These are phyloP conservation scores for Diplazon laetatorius DNA, from an alignment of 2,888 invertebrate species.

Conservation along the genomic window DNA sequence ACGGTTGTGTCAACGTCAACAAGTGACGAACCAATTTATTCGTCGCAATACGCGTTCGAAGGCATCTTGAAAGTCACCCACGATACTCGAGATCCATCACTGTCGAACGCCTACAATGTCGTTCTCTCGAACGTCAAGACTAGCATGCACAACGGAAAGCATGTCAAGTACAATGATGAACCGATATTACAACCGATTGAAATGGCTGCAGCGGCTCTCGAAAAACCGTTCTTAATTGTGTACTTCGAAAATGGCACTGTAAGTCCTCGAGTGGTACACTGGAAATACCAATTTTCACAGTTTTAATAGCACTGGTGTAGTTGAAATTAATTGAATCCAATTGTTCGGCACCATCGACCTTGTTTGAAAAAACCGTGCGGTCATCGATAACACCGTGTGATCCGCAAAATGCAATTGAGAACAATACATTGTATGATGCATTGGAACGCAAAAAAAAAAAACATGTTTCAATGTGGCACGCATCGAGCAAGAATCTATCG, in stretches of 20 bases:
- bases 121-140: constrained; percentile 76
- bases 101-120: constrained; percentile 73
- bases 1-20: constrained; percentile 78
- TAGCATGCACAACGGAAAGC: constrained; percentile 76
- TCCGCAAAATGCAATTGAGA: too few relatives aligned
- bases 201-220: constrained; percentile 65
- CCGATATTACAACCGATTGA: constrained; percentile 58
- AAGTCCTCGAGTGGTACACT: constrained; percentile 43
- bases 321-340: too few relatives aligned
- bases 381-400: too few relatives aligned
- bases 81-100: constrained; percentile 66
- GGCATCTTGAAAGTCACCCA: constrained; percentile 78
- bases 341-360: too few relatives aligned
- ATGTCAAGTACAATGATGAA: constrained; percentile 53
- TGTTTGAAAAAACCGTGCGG: too few relatives aligned
- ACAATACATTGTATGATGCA: too few relatives aligned
- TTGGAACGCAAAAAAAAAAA: too few relatives aligned
- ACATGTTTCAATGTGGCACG: too few relatives aligned
- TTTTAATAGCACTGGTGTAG: too few relatives aligned
- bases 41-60: constrained; percentile 77
- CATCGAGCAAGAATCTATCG: too few relatives aligned
- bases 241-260: constrained; percentile 70
- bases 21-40: constrained; percentile 73
- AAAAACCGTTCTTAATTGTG: constrained; percentile 72
- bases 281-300: too few relatives aligned